Percentiles rank a stretch among this genome's conserved stretches.
Evolutionary conservation across 2,888 invertebrate genomes (phyloP).

Genomic region (Tachina lurida): DNA sequence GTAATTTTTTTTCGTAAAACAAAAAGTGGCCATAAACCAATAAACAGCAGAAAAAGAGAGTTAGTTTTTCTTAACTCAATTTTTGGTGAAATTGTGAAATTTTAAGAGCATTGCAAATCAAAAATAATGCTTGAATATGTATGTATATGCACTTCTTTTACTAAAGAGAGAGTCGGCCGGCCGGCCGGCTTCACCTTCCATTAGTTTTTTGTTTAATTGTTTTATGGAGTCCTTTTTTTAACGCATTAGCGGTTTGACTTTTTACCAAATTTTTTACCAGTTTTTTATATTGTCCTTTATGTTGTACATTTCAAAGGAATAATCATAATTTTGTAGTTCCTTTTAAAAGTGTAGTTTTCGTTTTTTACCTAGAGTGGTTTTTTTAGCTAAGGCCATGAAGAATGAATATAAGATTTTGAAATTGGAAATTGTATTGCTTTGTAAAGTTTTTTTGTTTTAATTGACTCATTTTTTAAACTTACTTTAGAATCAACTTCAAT

Average conservation of each 20-base stretch:
- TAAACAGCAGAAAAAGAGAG: neutral
- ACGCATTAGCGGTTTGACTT: constrained; percentile 60
- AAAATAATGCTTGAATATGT: neutral
- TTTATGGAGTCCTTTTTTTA: constrained; percentile 57
- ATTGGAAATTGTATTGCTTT: too few relatives aligned
- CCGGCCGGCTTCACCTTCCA: neutral
- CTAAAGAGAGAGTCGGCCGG: neutral
- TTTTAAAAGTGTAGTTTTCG: neutral
- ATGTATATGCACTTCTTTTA: neutral
- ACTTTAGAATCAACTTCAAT: too few relatives aligned
- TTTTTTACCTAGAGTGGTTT: neutral
- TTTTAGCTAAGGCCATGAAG: too few relatives aligned
- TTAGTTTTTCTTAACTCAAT: neutral
- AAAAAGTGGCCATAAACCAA: constrained; percentile 15
- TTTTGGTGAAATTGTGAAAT: neutral
- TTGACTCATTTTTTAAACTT: too few relatives aligned
- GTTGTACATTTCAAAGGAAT: neutral
- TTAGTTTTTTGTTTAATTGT: constrained; percentile 11
- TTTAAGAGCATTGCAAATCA: neutral
- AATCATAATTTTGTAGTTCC: neutral
- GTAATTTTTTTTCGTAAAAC: constrained; percentile 44
- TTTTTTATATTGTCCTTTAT: neutral
- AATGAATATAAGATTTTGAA: too few relatives aligned
- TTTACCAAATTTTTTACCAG: constrained; percentile 39
- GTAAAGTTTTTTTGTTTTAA: too few relatives aligned